Conservation (phyloP, 2,797 vertebrate genomes). For the Rhadinocentrus ornatus region DNA sequence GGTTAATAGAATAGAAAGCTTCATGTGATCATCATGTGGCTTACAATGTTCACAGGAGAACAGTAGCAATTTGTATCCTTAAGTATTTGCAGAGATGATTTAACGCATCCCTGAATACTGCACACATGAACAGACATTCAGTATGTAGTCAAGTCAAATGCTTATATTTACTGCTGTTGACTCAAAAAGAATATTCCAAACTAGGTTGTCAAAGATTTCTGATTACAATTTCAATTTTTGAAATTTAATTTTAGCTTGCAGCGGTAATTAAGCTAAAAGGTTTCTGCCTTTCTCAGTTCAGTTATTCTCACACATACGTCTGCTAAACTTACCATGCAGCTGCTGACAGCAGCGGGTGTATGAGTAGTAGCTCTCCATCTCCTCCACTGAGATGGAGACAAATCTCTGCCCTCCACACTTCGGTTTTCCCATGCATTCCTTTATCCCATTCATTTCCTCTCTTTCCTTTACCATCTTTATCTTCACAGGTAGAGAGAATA, state of each 20-base stretch:
- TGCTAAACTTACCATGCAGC: slow-evolving; percentile 59
- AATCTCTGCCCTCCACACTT: slow-evolving; percentile 19
- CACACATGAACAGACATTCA: neutral
- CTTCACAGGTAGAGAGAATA: slow-evolving; percentile 21
- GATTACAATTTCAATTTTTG: neutral
- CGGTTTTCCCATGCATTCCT: neutral
- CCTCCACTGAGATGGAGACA: slow-evolving; percentile 56
- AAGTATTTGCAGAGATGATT: neutral
- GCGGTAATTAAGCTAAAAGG: neutral
- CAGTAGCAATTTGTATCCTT: neutral
- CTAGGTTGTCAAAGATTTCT: neutral
- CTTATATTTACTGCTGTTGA: neutral
- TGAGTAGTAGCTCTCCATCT: slow-evolving; percentile 75
- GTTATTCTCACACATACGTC: neutral
- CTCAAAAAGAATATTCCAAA: neutral
- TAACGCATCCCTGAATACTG: neutral
- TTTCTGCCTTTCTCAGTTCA: neutral
- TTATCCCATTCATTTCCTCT: slow-evolving; percentile 28
- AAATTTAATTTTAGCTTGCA: neutral
- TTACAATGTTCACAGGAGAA: neutral
- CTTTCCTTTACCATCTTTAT: slow-evolving; percentile 20
- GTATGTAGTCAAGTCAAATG: neutral
- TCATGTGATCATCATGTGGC: slow-evolving; percentile 10
- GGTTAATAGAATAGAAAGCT: neutral
- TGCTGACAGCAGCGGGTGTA: slow-evolving; percentile 58